Percentiles rank a stretch among this genome's conserved stretches.
These are phyloP conservation scores for Oreochromis mossambicus DNA, from an alignment of 2,797 vertebrate species.

Conservation along the genomic window DNA sequence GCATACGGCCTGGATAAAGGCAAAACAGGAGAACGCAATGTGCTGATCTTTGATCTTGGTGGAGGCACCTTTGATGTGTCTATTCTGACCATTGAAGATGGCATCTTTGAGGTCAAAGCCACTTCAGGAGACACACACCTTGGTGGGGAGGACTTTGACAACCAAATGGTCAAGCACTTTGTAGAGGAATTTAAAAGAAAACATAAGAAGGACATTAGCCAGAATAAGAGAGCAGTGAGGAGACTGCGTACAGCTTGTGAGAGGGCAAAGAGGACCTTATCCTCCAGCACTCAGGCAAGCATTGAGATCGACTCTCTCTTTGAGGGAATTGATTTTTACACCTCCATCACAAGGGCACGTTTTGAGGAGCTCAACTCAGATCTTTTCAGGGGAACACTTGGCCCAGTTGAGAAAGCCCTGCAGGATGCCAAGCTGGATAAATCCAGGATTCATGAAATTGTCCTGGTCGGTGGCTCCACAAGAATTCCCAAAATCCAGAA, in stretches of 20 bases:
- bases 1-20: conserved; percentile 91
- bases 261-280: conserved; percentile 88
- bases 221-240: conserved; percentile 88
- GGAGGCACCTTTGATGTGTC: conserved; percentile 93
- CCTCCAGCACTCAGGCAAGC: conserved; percentile 88
- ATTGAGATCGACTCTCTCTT: conserved; percentile 88
- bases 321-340: conserved; percentile 92
- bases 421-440: conserved; percentile 90
- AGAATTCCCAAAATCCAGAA: conserved; percentile 94
- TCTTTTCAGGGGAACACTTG: conserved; percentile 89
- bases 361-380: conserved; percentile 92
- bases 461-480: conserved; percentile 90
- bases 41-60: conserved; percentile 91
- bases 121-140: conserved; percentile 91
- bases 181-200: conserved; percentile 92
- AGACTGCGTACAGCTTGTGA: conserved; percentile 89
- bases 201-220: conserved; percentile 86
- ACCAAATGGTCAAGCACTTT: conserved; percentile 90
- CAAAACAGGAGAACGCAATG: conserved; percentile 82
- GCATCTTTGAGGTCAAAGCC: conserved; percentile 93
- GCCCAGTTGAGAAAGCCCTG: conserved; percentile 88
- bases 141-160: conserved; percentile 92
- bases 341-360: conserved; percentile 88
- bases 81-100: conserved; percentile 90
- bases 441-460: conserved; percentile 84